Evolutionary conservation across 2,797 vertebrate species (phyloP).

Genomic region (Kryptolebias ocellatus): DNA sequence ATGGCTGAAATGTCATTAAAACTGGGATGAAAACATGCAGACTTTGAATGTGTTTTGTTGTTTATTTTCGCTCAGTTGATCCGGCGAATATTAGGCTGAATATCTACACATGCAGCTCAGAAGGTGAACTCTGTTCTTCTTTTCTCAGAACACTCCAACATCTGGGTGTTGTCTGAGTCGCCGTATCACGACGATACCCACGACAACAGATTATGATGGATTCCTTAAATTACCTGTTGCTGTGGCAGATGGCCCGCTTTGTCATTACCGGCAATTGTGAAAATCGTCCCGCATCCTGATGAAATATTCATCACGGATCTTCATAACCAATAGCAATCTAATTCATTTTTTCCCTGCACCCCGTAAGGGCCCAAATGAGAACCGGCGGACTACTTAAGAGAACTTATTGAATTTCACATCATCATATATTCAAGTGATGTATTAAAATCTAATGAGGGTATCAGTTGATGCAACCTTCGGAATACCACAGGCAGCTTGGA

Average conservation of each 20-base stretch:
- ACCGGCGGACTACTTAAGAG: conserved; percentile 23
- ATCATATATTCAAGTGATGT: conserved; percentile 69
- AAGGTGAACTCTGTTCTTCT: conserved; percentile 22
- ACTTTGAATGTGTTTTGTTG: conserved; percentile 10
- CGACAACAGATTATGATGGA: conserved; percentile 57
- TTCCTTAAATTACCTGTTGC: conserved; percentile 65
- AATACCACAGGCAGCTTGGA: conserved; percentile 21
- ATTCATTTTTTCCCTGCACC: conserved; percentile 57
- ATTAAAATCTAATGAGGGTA: conserved; percentile 73
- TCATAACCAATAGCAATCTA: conserved; percentile 52
- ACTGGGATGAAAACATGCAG: conserved; percentile 20
- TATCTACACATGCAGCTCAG: conserved; percentile 7
- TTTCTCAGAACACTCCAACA: conserved; percentile 19
- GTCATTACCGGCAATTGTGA: conserved; percentile 61
- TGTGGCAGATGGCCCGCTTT: conserved; percentile 70
- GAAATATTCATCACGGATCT: conserved; percentile 68
- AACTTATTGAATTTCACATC: conserved; percentile 70
- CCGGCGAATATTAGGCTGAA: not conserved
- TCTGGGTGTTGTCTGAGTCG: conserved; percentile 26
- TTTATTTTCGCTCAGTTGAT: not conserved
- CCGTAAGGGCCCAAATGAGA: conserved; percentile 26
- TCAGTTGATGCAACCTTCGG: conserved; percentile 37
- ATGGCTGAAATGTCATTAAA: conserved; percentile 33
- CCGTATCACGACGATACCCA: conserved; percentile 28
- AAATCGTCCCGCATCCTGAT: conserved; percentile 52